These are phyloP conservation scores for Trematocara zebra DNA, from an alignment of 2,113 vertebrate species.

Conservation along the genomic window DNA sequence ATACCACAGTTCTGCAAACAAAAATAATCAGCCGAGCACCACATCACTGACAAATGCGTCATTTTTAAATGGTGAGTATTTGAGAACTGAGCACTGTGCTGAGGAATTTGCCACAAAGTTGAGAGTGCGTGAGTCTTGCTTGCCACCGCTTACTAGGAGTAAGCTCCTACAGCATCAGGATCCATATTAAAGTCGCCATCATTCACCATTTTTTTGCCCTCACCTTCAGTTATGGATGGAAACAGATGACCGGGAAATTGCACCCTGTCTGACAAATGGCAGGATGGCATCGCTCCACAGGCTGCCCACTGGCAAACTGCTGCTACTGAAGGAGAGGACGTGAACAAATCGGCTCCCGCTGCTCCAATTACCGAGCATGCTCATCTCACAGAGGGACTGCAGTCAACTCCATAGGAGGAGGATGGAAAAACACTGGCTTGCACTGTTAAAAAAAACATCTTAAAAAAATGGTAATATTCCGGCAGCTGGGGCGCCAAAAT, in stretches of 20 bases:
- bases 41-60: constrained; percentile 52
- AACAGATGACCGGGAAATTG: constrained; percentile 64
- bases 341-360: constrained; percentile 56
- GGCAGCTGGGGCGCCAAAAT: too few species aligned
- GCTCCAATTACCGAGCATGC: constrained; percentile 55
- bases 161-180: not conserved
- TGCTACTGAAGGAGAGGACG: constrained; percentile 45
- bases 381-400: constrained; percentile 54
- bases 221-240: constrained; percentile 49
- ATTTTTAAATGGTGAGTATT: constrained; percentile 36
- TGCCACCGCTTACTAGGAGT: not conserved
- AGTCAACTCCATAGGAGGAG: constrained; percentile 27
- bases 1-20: not conserved
- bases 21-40: constrained; percentile 6
- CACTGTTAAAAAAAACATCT: too few species aligned
- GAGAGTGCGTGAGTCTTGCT: not conserved
- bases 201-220: constrained; percentile 25
- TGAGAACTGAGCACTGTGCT: constrained; percentile 17
- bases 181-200: constrained; percentile 40
- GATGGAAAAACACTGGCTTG: constrained; percentile 30
- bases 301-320: constrained; percentile 58
- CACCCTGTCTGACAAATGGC: constrained; percentile 63
- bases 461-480: too few species aligned
- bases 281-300: constrained; percentile 45
- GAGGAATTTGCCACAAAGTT: constrained; percentile 46